Evolutionary conservation across 2,888 invertebrate species (phyloP), one percentile per base, ranked within the genome.

Genomic region (Ommatoiulus sabulosus): DNA sequence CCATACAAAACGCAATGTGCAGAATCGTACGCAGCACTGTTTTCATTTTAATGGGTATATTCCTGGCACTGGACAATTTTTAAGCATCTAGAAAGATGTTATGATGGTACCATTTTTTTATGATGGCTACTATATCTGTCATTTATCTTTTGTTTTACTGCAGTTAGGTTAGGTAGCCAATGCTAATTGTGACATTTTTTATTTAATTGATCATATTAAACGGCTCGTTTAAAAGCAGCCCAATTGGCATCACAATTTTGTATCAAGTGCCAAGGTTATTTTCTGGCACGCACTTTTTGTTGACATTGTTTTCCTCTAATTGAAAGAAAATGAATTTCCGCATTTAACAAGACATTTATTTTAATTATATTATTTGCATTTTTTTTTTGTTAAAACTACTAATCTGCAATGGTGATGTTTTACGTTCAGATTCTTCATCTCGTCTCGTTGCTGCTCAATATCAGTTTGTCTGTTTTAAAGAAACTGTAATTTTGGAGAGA

Each of bases 321-420:
- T 80, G 12, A 24, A 24, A 35, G 35, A 35, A 63, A 63, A 72
- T 3, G 12, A 17, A 12, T 35, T 12, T 63, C 20, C n/a, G n/a
- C n/a, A 35, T 44, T 85, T 85, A 85, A 85, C 15, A 7, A 1
- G 6, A 35, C 5, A 3, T 4, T 43, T 85, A 20, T 85, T n/a
- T n/a, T n/a, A n/a, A n/a, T n/a, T 85, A 44, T n/a, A 6, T 63
- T 63, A n/a, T 63, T n/a, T 63, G n/a, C 2, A n/a, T n/a, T n/a
- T n/a, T n/a, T 12, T 17, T 35, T 80, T 80, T 80, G 15, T 80
- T 80, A 43, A 80, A 80, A 80, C 15, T 10, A 80, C 80, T 86
- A 86, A 86, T 10, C 44, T 86, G 44, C 86, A 35, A 4, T 80
- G 80, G 80, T 80, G 15, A 80, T 87, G 46, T 44, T 86, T 44